Evolutionary conservation across 2,797 vertebrate species (phyloP).

Genomic region (Propithecus deckenii): DNA sequence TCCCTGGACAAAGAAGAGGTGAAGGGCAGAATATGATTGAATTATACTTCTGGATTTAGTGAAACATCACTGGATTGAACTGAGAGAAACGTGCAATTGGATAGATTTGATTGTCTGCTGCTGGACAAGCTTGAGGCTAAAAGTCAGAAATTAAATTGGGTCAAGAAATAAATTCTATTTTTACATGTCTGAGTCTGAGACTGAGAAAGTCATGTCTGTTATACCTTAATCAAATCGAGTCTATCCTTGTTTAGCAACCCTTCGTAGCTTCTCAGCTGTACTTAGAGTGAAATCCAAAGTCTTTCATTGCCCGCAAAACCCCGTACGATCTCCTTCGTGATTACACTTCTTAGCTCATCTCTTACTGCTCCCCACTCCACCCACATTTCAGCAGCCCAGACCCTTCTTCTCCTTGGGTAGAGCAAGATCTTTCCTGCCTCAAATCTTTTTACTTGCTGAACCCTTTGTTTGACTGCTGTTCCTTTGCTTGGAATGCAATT

Average conservation of each 20-base stretch:
- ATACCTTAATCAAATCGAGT: neutral
- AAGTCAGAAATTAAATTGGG: slow-evolving; percentile 46
- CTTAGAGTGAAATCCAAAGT: neutral
- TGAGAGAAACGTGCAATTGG: neutral
- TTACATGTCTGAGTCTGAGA: neutral
- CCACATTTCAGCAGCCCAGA: neutral
- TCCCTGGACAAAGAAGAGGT: neutral
- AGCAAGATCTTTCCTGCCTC: neutral
- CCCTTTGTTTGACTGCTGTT: neutral
- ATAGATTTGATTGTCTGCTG: neutral
- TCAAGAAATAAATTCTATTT: slow-evolving; percentile 54
- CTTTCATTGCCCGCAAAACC: neutral
- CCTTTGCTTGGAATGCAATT: neutral
- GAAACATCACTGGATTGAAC: neutral
- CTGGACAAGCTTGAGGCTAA: neutral
- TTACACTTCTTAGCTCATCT: accelerated
- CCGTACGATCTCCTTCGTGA: accelerated
- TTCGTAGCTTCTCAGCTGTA: neutral
- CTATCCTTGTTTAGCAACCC: neutral
- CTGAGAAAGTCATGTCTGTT: neutral
- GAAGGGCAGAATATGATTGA: neutral
- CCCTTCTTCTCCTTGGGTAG: neutral
- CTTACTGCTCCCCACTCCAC: too few species aligned
- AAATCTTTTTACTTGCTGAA: neutral
- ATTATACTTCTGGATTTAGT: neutral